Evolutionary conservation across 2,113 vertebrate species (phyloP).

Genomic region (Ameiurus melas): DNA sequence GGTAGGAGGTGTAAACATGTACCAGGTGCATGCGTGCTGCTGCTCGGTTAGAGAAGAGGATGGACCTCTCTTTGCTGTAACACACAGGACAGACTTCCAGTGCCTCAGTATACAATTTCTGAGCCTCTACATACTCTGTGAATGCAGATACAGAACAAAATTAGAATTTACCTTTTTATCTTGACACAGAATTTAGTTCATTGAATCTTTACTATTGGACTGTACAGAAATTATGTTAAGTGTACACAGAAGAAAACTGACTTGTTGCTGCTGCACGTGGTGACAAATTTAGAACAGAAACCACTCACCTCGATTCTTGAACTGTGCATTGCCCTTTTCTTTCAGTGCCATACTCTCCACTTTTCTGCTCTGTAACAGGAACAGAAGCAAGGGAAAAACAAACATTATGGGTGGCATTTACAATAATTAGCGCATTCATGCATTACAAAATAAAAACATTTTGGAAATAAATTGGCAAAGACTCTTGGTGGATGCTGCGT

Average conservation of each 20-base stretch:
- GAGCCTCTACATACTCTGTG: constrained; percentile 79
- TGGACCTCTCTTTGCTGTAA: constrained; percentile 80
- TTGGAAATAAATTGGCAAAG: neutral
- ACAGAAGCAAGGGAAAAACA: neutral
- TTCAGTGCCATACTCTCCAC: constrained; percentile 82
- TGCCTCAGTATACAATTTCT: constrained; percentile 77
- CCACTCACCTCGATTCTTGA: constrained; percentile 85
- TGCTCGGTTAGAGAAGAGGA: constrained; percentile 86
- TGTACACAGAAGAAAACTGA: neutral
- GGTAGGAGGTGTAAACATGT: constrained; percentile 26
- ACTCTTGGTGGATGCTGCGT: neutral
- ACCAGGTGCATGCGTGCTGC: constrained; percentile 87
- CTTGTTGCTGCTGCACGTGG: neutral
- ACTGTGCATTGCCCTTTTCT: constrained; percentile 86
- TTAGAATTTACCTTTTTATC: neutral
- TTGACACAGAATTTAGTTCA: neutral
- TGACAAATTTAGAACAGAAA: neutral
- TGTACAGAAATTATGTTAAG: neutral
- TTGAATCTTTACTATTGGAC: neutral
- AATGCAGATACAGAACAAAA: constrained; percentile 13
- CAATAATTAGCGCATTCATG: neutral
- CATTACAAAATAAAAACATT: neutral
- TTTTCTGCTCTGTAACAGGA: constrained; percentile 81
- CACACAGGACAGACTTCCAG: constrained; percentile 77
- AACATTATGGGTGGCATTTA: neutral